phyloP scores from a whole-genome alignment of 2,888 invertebrate genomes.

The Macrosiphum euphorbiae region DNA sequence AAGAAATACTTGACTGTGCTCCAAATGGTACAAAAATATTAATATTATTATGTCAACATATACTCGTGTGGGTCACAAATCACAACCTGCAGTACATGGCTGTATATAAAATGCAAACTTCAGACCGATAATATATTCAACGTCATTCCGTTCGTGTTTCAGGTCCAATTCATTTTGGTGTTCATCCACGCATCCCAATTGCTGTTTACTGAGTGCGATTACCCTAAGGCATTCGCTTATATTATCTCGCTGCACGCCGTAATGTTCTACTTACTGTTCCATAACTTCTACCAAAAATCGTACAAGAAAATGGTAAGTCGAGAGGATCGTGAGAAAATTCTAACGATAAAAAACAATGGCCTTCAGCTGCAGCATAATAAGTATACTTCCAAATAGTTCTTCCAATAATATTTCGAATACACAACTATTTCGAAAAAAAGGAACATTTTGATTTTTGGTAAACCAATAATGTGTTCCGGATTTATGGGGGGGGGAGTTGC shows the following conservation, averaged over 20 bases:
- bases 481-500: too few species aligned
- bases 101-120: background rate
- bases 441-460: background rate
- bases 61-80: background rate
- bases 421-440: background rate
- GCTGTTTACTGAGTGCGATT: conserved; percentile 89
- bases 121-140: conserved; percentile 29
- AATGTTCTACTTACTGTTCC: conserved; percentile 93
- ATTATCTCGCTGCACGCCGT: conserved; percentile 93
- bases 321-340: background rate
- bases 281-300: conserved; percentile 88
- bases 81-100: background rate
- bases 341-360: background rate
- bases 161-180: conserved; percentile 91
- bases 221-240: conserved; percentile 89
- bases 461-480: too few species aligned
- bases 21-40: conserved; percentile 80
- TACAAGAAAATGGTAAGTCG: conserved; percentile 71
- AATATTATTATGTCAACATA: background rate
- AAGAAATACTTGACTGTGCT: conserved; percentile 92
- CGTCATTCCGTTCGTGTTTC: conserved; percentile 69
- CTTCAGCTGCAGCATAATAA: background rate
- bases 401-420: background rate
- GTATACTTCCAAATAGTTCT: background rate
- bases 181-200: conserved; percentile 92